Percentiles rank a stretch among this genome's conserved stretches.
These are phyloP conservation scores for Cyprinus carpio DNA, from an alignment of 2,113 vertebrate genomes.

Conservation along the genomic window DNA sequence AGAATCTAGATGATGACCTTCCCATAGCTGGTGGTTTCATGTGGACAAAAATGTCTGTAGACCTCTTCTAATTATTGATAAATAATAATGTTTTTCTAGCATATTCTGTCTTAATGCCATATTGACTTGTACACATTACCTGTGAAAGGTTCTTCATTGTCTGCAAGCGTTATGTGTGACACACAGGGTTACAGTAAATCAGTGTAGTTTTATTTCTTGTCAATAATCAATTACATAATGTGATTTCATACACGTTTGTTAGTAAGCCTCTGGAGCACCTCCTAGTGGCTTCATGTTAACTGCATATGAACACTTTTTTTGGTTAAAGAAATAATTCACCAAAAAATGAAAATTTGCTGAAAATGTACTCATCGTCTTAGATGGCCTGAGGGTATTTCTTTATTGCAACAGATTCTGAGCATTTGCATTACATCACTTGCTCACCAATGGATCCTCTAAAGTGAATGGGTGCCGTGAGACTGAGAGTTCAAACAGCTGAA, in stretches of 20 bases:
- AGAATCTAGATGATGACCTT: slow-evolving; percentile 25
- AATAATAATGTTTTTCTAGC: neutral
- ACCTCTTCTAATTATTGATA: slow-evolving; percentile 1
- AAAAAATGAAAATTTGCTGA: too few species aligned
- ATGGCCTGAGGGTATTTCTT: neutral
- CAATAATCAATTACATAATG: slow-evolving; percentile 28
- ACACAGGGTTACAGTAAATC: neutral
- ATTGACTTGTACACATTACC: neutral
- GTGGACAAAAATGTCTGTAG: neutral
- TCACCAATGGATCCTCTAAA: neutral
- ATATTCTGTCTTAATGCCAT: slow-evolving; percentile 9
- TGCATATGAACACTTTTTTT: neutral
- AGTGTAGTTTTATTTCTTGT: slow-evolving; percentile 29
- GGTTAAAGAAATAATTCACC: neutral
- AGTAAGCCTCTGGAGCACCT: slow-evolving; percentile 31
- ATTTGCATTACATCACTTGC: neutral
- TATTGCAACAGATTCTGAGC: neutral
- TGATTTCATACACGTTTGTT: neutral
- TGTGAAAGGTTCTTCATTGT: neutral
- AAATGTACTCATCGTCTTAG: too few species aligned
- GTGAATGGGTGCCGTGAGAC: too few species aligned
- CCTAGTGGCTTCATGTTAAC: slow-evolving; percentile 12
- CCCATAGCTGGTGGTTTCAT: slow-evolving; percentile 9
- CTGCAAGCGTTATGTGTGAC: neutral
- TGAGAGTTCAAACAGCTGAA: neutral